phyloP scores from a whole-genome alignment of 2,888 invertebrate genomes.

The Dryobota labecula region DNA sequence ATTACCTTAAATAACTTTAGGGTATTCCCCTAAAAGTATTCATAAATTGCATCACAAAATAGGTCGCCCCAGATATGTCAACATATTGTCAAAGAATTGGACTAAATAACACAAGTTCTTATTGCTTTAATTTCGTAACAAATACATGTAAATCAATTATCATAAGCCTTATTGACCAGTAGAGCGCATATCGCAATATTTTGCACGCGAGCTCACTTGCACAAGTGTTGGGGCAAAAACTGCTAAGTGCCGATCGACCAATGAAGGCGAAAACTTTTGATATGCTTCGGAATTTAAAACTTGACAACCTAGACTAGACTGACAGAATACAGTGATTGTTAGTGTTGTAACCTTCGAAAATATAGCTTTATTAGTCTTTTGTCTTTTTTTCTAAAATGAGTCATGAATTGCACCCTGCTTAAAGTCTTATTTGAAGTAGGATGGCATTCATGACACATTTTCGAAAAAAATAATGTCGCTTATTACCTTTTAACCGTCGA shows the following conservation, averaged over 20 bases:
- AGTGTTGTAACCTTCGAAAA: conserved; percentile 22
- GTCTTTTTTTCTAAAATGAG: too few species aligned
- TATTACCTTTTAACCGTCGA: too few species aligned
- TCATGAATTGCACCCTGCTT: too few species aligned
- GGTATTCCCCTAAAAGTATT: background rate
- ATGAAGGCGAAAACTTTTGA: conserved; percentile 35
- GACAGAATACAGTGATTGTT: background rate
- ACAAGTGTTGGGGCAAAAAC: conserved; percentile 48
- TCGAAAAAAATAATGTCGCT: too few species aligned
- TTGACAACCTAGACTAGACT: conserved; percentile 32
- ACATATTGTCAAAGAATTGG: conserved; percentile 13
- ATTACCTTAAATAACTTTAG: background rate
- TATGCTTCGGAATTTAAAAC: conserved; percentile 34
- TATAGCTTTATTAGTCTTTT: background rate
- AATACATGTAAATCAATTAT: conserved; percentile 58
- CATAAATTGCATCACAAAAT: background rate
- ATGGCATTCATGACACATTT: too few species aligned
- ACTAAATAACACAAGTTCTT: conserved; percentile 34
- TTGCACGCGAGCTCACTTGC: conserved; percentile 58
- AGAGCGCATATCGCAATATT: conserved; percentile 59
- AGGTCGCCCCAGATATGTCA: background rate
- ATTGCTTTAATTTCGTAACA: conserved; percentile 50
- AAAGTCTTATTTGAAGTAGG: too few species aligned
- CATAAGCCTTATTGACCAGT: conserved; percentile 56
- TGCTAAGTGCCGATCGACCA: conserved; percentile 21